phyloP scores from a whole-genome alignment of 2,797 vertebrate species.

The Rhinophrynus dorsalis region DNA sequence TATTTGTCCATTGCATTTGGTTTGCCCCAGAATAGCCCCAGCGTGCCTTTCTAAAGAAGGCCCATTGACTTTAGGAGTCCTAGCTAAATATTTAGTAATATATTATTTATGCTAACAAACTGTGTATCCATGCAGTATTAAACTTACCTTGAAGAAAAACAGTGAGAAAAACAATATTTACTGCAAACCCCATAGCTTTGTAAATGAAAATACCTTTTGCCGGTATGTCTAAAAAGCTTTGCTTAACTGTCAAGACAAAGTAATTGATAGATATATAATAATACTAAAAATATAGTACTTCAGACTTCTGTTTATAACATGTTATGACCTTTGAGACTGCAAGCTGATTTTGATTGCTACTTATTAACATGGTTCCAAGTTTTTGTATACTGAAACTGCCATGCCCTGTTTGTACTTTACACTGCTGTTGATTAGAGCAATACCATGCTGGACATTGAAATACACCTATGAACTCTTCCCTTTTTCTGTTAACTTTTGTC shows the following conservation, averaged over 20 bases:
- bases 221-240: not conserved
- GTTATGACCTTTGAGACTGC: conserved; percentile 22
- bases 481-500: no score
- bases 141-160: conserved; percentile 25
- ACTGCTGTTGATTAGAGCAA: not conserved
- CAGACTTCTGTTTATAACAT: not conserved
- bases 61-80: no score
- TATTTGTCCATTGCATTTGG: no score
- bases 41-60: no score
- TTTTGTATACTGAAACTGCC: not conserved
- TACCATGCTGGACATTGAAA: not conserved
- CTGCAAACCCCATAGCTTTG: not conserved
- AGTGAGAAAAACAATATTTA: not conserved
- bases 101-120: no score
- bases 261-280: not conserved
- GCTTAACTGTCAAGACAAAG: not conserved
- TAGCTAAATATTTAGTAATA: no score
- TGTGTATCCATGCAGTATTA: no score
- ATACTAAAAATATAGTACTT: not conserved
- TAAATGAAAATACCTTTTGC: not conserved
- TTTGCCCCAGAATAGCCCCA: no score
- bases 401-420: conserved; percentile 29
- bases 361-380: conserved; percentile 10
- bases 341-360: conserved; percentile 2
- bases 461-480: no score